Percentiles rank a stretch among this genome's conserved stretches.
phyloP scores from a whole-genome alignment of 1,140 invertebrate genomes.

The Pogonomyrmex californicus region DNA sequence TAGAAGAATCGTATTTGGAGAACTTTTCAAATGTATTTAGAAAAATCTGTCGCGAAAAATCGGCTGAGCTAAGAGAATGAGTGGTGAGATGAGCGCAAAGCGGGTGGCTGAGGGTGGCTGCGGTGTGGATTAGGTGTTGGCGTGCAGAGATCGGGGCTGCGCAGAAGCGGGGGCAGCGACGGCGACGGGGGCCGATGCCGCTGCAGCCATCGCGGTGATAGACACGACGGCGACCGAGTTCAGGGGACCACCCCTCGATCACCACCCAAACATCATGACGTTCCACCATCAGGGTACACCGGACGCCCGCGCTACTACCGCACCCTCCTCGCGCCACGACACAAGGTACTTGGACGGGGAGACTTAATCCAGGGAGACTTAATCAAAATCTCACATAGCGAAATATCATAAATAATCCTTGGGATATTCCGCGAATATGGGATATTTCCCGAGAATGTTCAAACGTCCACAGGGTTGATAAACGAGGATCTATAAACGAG shows the following conservation, averaged over 20 bases:
- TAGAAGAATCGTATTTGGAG: neutral
- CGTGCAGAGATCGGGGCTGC: conserved; percentile 79
- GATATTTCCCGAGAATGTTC: neutral
- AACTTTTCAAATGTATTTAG: neutral
- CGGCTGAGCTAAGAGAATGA: conserved; percentile 2
- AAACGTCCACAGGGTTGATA: neutral
- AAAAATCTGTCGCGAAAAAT: neutral
- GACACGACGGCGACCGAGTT: conserved; percentile 59
- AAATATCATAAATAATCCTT: conserved; percentile 14
- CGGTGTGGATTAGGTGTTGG: conserved; percentile 83
- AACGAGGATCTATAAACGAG: conserved; percentile 8
- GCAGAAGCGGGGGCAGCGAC: conserved; percentile 68
- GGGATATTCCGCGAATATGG: neutral
- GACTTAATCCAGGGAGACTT: neutral
- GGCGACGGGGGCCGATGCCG: conserved; percentile 65
- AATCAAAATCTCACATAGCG: neutral
- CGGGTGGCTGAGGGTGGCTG: conserved; percentile 82
- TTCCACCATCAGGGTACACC: conserved; percentile 76
- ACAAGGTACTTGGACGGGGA: conserved; percentile 78
- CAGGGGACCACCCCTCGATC: conserved; percentile 56
- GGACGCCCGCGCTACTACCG: conserved; percentile 77
- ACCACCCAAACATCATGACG: conserved; percentile 60
- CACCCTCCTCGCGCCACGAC: conserved; percentile 80
- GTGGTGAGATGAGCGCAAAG: conserved; percentile 47
- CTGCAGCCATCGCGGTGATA: conserved; percentile 54